A percentile compares a stretch with the other conserved stretches of the same genome.
These are phyloP conservation scores for Gobionotothen gibberifrons DNA, from an alignment of 2,797 vertebrate species.

Conservation along the genomic window DNA sequence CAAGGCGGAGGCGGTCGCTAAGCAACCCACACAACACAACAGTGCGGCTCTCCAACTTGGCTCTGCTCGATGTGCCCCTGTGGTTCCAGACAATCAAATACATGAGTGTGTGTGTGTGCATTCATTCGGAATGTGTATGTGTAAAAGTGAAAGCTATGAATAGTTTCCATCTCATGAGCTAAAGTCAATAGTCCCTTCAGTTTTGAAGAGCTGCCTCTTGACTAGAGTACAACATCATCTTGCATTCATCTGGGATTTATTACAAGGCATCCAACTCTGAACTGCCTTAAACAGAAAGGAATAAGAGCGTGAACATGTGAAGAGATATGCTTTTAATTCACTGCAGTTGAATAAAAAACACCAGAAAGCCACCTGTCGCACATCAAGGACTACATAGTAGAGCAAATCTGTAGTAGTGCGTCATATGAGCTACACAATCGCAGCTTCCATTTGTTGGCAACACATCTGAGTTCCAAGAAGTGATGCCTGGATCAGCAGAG, in stretches of 20 bases:
- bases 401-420: conserved; percentile 9
- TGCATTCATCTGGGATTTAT: conserved; percentile 58
- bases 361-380: conserved; percentile 40
- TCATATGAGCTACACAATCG: conserved; percentile 9
- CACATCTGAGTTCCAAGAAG: conserved; percentile 34
- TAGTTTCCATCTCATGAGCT: conserved; percentile 71
- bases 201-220: conserved; percentile 57
- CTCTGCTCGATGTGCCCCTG: conserved; percentile 64
- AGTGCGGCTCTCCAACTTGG: conserved; percentile 65
- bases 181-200: conserved; percentile 54
- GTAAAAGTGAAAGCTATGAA: conserved; percentile 71
- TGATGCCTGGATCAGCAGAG: conserved; percentile 27
- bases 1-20: conserved; percentile 72
- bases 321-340: conserved; percentile 66
- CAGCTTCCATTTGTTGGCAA: conserved; percentile 40
- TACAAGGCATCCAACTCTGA: conserved; percentile 51
- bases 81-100: conserved; percentile 72
- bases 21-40: conserved; percentile 80
- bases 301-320: conserved; percentile 21
- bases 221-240: conserved; percentile 48
- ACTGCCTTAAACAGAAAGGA: conserved; percentile 35
- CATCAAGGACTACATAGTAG: conserved; percentile 21
- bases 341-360: conserved; percentile 43
- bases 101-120: conserved; percentile 42
- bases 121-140: conserved; percentile 41